Conservation (phyloP, 1,140 invertebrate species). For the Pteromalus puparum region DNA sequence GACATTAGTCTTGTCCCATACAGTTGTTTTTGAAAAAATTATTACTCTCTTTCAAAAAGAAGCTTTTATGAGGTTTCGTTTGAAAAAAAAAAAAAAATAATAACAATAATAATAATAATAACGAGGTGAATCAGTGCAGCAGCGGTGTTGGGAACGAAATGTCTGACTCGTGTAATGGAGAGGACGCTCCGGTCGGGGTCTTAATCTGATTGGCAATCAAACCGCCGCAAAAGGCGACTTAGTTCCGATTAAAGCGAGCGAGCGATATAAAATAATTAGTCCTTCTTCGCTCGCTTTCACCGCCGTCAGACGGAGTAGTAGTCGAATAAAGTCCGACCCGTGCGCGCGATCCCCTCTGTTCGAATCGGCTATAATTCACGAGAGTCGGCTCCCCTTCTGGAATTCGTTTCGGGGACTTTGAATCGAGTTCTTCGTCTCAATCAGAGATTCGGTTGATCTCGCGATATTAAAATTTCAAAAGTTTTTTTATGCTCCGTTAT, state of each 20-base stretch:
- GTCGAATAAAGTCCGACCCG: neutral
- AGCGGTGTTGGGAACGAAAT: neutral
- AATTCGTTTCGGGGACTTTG: neutral
- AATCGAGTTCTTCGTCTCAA: neutral
- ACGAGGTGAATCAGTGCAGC: neutral
- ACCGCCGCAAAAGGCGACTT: conserved; percentile 16
- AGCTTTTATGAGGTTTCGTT: neutral
- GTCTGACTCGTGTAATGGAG: neutral
- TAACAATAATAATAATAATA: no score
- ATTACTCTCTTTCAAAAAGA: no score
- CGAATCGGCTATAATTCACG: conserved; percentile 13
- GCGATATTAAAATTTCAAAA: neutral
- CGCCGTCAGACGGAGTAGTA: neutral
- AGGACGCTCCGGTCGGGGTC: neutral
- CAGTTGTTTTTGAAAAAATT: no score
- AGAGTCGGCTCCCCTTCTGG: neutral
- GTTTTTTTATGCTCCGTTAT: neutral
- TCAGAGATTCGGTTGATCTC: neutral
- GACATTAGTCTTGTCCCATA: no score
- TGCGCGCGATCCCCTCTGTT: no score
- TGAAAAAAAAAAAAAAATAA: neutral
- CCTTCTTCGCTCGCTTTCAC: neutral
- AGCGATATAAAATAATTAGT: conserved; percentile 45
- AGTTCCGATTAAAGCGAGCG: neutral
- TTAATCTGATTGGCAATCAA: conserved; percentile 40